phyloP scores from a whole-genome alignment of 2,113 vertebrate genomes.

The Scomber colias region DNA sequence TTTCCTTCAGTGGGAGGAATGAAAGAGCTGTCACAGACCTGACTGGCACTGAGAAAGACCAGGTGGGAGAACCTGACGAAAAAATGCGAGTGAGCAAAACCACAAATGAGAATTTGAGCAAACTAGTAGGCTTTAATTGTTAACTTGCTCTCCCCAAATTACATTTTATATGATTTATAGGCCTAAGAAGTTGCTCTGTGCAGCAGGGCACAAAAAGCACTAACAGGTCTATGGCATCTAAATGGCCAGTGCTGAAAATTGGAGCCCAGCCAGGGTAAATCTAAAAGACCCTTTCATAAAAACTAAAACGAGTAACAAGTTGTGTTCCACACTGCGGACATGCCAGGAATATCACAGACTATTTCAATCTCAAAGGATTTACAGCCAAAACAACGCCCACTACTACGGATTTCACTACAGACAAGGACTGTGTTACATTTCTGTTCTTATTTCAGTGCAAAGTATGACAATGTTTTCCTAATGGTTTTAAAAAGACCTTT shows the following conservation, averaged over 20 bases:
- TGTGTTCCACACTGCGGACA: constrained; percentile 25
- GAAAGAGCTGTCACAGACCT: constrained; percentile 45
- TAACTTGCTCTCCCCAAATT: constrained; percentile 19
- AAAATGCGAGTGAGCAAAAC: constrained; percentile 38
- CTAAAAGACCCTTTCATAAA: constrained; percentile 43
- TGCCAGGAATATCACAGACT: constrained; percentile 45
- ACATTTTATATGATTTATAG: constrained; percentile 24
- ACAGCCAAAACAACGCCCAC: constrained; percentile 21
- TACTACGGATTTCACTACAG: constrained; percentile 30
- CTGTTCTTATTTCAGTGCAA: constrained; percentile 9
- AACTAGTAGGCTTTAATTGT: constrained; percentile 4
- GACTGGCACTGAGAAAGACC: constrained; percentile 64
- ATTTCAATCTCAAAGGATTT: constrained; percentile 37
- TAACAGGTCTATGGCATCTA: constrained; percentile 15
- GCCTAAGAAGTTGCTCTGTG: constrained; percentile 21
- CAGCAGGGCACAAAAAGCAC: constrained; percentile 25
- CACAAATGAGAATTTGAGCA: constrained; percentile 38
- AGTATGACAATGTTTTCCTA: constrained; percentile 14
- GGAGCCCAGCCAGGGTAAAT: constrained; percentile 48
- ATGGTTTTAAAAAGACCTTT: constrained; percentile 19
- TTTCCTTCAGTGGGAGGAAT: constrained; percentile 57
- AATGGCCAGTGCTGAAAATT: constrained; percentile 36
- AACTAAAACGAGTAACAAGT: constrained; percentile 38
- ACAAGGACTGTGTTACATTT: neutral
- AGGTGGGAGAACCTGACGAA: constrained; percentile 26